phyloP scores from a whole-genome alignment of 2,797 vertebrate genomes.

The Sebastes hubbsi region DNA sequence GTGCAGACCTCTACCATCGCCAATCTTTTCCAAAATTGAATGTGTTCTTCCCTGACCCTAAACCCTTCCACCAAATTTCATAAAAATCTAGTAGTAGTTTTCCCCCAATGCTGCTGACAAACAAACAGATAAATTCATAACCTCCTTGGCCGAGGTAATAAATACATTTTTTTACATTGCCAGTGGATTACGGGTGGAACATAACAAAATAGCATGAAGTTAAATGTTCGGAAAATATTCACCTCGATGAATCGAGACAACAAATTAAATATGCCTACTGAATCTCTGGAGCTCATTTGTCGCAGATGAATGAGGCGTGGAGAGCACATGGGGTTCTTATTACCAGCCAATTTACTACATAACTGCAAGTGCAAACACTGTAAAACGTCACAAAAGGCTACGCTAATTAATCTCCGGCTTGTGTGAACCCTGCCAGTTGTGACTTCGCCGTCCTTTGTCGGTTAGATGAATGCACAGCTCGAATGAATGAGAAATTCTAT shows the following conservation, averaged over 20 bases:
- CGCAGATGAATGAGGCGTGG: constrained; percentile 31
- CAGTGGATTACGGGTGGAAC: neutral
- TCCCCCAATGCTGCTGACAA: no score
- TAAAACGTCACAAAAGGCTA: constrained; percentile 36
- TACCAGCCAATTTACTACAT: constrained; percentile 40
- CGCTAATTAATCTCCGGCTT: constrained; percentile 41
- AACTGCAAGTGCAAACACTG: constrained; percentile 44
- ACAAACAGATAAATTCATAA: neutral
- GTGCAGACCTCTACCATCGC: no score
- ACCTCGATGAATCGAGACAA: constrained; percentile 19
- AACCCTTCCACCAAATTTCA: no score
- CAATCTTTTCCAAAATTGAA: no score
- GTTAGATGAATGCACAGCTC: constrained; percentile 12
- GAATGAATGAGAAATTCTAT: constrained; percentile 33
- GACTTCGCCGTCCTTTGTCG: constrained; percentile 24
- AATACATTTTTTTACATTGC: neutral
- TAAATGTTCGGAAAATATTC: constrained; percentile 9
- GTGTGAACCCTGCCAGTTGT: constrained; percentile 14
- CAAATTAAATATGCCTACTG: constrained; percentile 12
- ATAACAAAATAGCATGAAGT: neutral
- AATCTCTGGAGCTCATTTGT: constrained; percentile 43
- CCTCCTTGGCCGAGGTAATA: neutral
- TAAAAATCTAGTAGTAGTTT: no score
- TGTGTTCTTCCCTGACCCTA: neutral
- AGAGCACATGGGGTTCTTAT: constrained; percentile 12